Base-by-base conservation (phyloP, 2,113 vertebrate species). In the Phrynosoma platyrhinos region DNA sequence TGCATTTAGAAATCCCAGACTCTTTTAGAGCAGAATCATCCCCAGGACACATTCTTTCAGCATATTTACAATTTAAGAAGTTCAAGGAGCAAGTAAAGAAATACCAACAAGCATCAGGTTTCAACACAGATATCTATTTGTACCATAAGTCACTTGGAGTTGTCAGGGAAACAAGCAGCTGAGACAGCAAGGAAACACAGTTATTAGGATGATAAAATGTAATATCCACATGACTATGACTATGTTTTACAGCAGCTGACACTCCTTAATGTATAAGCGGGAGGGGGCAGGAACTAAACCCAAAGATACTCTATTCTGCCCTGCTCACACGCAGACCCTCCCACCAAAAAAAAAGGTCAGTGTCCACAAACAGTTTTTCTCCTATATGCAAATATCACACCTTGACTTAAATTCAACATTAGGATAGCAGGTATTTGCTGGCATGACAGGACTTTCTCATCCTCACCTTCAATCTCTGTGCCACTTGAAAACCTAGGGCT, bases 131-230 rank as follows among this genome's bases (percentile, higher is more conserved):
- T 74, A 85, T 81, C 47, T 88, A n/a, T 77, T 27, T 76, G 55
- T 79, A 69, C 52, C 77, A 32, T 32, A 71, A 64, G 79, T 86
- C 85, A 62, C 36, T 32, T 82, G 1, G 0, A 47, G 78, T 80
- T 86, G 75, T 53, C 58, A 89, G 88, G 90, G 36, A 89, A 30
- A 87, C 92, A 80, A 82, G 1, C 62, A 88, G 72, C 85, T 87
- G 62, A 84, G 30, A 82, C 75, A 90, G 55, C 62, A 79, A 87
- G 90, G 89, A 80, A 82, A 58, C 77, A 42, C 40, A 82, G 36
- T 71, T 71, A 80, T 75, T 75, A 64, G 62, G 52, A 86, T 27
- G 20, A 58, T 87, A 68, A 87, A 82, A 81, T 9, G 40, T 66
- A 47, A 81, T 8, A 55, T 42, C 53, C 16, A 87, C 30, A 75